Base-by-base conservation (phyloP, 2,797 vertebrate genomes). In the Neopelma chrysocephalum region DNA sequence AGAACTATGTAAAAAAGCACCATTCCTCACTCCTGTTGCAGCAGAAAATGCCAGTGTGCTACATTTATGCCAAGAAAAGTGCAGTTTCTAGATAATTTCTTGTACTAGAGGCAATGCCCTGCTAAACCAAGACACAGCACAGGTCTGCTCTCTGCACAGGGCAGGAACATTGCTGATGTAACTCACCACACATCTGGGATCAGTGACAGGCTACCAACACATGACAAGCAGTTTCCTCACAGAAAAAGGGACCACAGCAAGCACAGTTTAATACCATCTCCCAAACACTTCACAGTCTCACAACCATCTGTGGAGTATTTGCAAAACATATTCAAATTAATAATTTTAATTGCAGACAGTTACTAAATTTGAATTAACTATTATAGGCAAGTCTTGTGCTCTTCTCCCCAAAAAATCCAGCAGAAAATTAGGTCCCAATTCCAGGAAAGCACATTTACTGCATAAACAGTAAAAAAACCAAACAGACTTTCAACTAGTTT, bases 31-130 rank as follows among this genome's bases (percentile, higher is more conserved):
- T 23, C 38, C 54, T 65, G n/a, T 19, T 40, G 34, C 68, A 62
- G 53, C 42, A 72, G 43, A 2, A 66, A 36, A 45, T 9, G 1
- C 29, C 16, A 38, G 15, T 0, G 0, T 29, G 25, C 16, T 50
- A 15, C n/a, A 7, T 31, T 42, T 20, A 60, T n/a, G 34, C 53
- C 60, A 68, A n/a, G 12, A n/a, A 43, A 87, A 82, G 14, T 4
- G 53, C 57, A 70, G 7, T 11, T 76, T 31, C 53, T 1, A 1
- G 51, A 15, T 1, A 71, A n/a, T 4, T 50, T 17, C 15, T 19
- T 48, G 19, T 16, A 27, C 66, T 9, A 23, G n/a, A 40, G 38
- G 48, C 25, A 25, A 10, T 3, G 20, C 43, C 56, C 53, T 64
- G 12, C 42, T 34, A 18, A 20, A 21, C 7, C 38, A 34, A 56